Conservation (phyloP, 2,797 vertebrate species). For the Gymnothorax javanicus region DNA sequence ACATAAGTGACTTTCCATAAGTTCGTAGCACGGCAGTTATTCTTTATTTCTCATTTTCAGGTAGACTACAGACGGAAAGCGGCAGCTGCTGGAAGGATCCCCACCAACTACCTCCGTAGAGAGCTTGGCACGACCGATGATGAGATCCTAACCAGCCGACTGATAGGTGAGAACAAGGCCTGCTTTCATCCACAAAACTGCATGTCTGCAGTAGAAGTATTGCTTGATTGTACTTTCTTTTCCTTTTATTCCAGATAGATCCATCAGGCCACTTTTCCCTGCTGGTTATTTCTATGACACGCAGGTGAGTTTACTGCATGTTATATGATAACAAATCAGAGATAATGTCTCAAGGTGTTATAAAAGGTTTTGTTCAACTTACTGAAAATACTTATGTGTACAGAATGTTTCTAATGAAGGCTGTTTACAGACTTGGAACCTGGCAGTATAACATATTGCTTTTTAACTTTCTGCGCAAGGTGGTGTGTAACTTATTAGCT, state of each 20-base stretch:
- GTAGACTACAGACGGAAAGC: constrained; percentile 97
- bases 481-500: constrained; percentile 94
- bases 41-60: constrained; percentile 62
- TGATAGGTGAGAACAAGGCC: constrained; percentile 80
- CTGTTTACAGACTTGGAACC: neutral
- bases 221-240: neutral
- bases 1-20: neutral
- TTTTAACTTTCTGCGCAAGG: constrained; percentile 56
- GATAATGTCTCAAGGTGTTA: neutral
- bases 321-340: too few relatives aligned
- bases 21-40: neutral
- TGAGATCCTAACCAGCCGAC: constrained; percentile 94
- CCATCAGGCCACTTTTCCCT: constrained; percentile 92
- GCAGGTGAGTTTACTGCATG: constrained; percentile 74
- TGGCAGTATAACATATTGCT: neutral
- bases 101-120: constrained; percentile 91
- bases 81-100: constrained; percentile 95
- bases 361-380: neutral
- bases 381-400: too few relatives aligned
- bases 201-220: neutral
- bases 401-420: neutral
- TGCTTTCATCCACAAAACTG: neutral
- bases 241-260: constrained; percentile 78
- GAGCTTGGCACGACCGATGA: constrained; percentile 88
- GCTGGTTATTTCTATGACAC: constrained; percentile 96